These are phyloP conservation scores for Arrhopalites spinosus DNA, from an alignment of 2,888 invertebrate genomes.

Conservation along the genomic window DNA sequence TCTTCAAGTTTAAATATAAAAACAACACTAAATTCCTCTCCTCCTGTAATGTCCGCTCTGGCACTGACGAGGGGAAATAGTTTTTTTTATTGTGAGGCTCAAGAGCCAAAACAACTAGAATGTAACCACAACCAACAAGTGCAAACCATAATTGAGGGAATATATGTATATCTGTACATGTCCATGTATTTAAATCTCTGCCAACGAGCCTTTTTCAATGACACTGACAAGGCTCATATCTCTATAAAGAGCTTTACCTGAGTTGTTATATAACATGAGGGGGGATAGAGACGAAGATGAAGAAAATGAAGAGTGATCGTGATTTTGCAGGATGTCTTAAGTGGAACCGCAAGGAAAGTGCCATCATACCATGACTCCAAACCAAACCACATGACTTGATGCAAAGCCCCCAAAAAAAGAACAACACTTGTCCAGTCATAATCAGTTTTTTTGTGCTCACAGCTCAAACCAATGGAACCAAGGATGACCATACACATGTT, in stretches of 20 bases:
- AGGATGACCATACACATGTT: too few relatives aligned
- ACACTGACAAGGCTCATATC: not conserved
- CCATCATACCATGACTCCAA: not conserved
- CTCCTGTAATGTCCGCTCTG: not conserved
- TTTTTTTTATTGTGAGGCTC: too few relatives aligned
- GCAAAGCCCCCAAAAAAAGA: not conserved
- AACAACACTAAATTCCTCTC: not conserved
- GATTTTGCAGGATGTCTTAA: not conserved
- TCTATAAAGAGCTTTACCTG: not conserved
- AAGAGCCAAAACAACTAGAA: too few relatives aligned
- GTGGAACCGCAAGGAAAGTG: conserved; percentile 5
- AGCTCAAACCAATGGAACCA: too few relatives aligned
- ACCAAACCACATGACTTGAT: conserved; percentile 11
- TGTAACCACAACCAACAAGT: conserved; percentile 5
- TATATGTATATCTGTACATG: not conserved
- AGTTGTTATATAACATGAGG: not conserved
- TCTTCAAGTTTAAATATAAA: not conserved
- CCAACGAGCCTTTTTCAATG: not conserved
- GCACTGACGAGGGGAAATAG: not conserved
- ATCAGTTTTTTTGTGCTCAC: not conserved
- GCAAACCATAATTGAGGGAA: not conserved
- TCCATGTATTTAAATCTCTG: not conserved
- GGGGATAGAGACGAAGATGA: not conserved
- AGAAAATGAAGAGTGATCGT: too few relatives aligned
- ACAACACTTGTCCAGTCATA: not conserved